Evolutionary conservation across 92 coral and sea anemone species (phyloP).

Genomic region (Epizoanthus scotinus): DNA sequence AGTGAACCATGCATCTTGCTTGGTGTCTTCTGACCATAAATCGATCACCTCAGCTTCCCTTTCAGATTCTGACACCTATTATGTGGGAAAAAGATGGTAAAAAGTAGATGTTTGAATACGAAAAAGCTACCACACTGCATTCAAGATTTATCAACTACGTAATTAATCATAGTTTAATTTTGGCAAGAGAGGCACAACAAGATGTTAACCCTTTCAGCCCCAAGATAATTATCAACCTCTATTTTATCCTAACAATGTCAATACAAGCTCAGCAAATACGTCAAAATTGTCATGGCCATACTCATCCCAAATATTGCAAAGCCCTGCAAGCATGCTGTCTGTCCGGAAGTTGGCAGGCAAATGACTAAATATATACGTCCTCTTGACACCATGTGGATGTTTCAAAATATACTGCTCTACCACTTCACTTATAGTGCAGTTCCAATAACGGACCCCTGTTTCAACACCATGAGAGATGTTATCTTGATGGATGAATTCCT

Average conservation of each 20-base stretch:
- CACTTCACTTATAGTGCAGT: constrained; percentile 34
- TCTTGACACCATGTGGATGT: constrained; percentile 49
- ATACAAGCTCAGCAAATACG: no score
- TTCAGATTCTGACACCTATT: background rate
- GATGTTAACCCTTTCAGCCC: no score
- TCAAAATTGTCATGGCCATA: constrained; percentile 33
- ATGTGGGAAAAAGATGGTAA: no score
- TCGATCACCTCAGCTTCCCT: background rate
- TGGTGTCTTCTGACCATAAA: background rate
- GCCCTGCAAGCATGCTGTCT: constrained; percentile 49
- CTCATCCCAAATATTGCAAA: constrained; percentile 50
- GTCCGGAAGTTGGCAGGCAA: constrained; percentile 50
- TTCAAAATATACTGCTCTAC: constrained; percentile 45
- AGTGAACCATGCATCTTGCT: no score
- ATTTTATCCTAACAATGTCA: no score
- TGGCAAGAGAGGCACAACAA: no score
- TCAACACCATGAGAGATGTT: constrained; percentile 41
- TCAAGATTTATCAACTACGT: background rate
- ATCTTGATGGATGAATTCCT: constrained; percentile 41
- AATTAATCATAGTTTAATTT: no score
- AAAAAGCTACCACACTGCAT: no score
- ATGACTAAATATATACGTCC: constrained; percentile 52
- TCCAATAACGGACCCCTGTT: constrained; percentile 49
- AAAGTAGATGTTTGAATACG: no score
- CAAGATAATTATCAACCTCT: no score